Conservation (phyloP, 2,113 vertebrate genomes). For the Myocastor coypus region DNA sequence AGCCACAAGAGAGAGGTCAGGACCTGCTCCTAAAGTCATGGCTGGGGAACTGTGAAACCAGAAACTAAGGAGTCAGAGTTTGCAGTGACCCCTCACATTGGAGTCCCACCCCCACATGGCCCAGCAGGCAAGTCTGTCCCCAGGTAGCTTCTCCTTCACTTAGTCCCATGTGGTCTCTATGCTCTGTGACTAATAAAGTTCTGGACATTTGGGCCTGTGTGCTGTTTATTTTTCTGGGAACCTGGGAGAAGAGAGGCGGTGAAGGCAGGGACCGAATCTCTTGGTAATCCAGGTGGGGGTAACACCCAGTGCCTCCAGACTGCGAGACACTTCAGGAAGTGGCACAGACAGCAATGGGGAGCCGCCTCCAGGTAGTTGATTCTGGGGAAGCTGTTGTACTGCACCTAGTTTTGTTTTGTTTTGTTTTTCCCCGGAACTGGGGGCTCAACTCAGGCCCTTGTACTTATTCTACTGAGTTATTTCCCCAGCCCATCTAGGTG, state of each 20-base stretch:
- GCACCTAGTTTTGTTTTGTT: too few species aligned
- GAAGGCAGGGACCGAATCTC: neutral
- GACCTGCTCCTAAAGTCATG: neutral
- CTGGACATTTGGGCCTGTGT: neutral
- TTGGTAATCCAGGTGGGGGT: neutral
- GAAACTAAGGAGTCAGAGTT: neutral
- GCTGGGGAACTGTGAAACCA: neutral
- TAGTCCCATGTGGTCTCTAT: neutral
- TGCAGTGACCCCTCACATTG: too few species aligned
- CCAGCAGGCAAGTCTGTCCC: neutral
- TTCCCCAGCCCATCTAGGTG: neutral
- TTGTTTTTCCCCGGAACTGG: too few species aligned
- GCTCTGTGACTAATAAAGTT: constrained; percentile 71
- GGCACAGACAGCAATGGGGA: neutral
- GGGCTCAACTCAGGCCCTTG: too few species aligned
- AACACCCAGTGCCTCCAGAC: too few species aligned
- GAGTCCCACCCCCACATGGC: neutral
- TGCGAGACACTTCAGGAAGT: neutral
- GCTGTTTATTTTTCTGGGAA: constrained; percentile 57
- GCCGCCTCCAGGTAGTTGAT: neutral
- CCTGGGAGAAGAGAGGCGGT: fast-evolving
- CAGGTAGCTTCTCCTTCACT: neutral
- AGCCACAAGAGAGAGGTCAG: neutral
- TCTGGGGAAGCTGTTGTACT: neutral
- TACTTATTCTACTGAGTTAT: too few species aligned